Evolutionary conservation across 2,888 invertebrate genomes (phyloP).

Genomic region (Griposia aprilina): DNA sequence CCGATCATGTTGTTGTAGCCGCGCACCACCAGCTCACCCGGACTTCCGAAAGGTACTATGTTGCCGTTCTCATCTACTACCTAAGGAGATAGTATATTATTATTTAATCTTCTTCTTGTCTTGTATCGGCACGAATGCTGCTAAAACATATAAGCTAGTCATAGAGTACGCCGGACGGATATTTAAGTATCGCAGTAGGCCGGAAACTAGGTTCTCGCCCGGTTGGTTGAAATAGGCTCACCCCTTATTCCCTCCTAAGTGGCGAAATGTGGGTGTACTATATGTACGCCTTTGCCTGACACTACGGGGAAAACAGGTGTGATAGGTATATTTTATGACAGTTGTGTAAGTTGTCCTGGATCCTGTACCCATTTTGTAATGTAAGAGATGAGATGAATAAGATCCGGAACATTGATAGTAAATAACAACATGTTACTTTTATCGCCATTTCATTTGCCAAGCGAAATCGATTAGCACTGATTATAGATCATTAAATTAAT

Average conservation of each 20-base stretch:
- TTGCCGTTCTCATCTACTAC: conserved; percentile 92
- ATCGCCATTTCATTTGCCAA: background rate
- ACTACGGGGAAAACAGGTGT: too few species aligned
- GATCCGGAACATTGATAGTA: background rate
- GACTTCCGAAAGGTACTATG: conserved; percentile 92
- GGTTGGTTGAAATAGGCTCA: too few species aligned
- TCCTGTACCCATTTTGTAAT: background rate
- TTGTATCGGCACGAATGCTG: too few species aligned
- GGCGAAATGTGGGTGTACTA: too few species aligned
- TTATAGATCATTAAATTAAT: background rate
- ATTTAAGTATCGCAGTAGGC: too few species aligned
- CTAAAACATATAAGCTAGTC: too few species aligned
- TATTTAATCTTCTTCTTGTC: background rate
- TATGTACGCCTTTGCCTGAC: too few species aligned
- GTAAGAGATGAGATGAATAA: background rate
- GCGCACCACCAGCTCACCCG: conserved; percentile 94
- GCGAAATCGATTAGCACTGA: background rate
- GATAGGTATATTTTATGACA: too few species aligned
- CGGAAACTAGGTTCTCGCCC: too few species aligned
- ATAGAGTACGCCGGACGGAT: too few species aligned
- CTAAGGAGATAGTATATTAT: conserved; percentile 73
- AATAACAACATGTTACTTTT: background rate
- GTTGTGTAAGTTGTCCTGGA: too few species aligned
- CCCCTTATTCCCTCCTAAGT: too few species aligned
- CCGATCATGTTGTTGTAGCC: conserved; percentile 95